Evolutionary conservation across 2,113 vertebrate species (phyloP).

Genomic region (Plestiodon gilberti): DNA sequence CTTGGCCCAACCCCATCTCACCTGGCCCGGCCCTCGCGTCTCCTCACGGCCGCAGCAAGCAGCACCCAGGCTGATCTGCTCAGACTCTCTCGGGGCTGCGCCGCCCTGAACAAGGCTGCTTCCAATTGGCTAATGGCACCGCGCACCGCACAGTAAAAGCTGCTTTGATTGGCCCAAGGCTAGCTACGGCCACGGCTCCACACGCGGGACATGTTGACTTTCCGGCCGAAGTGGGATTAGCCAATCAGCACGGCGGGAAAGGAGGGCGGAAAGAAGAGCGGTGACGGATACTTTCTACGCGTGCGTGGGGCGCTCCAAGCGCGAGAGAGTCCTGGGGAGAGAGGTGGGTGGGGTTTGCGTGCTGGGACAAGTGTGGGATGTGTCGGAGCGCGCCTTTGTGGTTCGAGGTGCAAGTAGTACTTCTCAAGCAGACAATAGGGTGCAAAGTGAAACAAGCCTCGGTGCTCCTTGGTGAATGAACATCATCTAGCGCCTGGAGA

Average conservation of each 20-base stretch:
- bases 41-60: conserved; percentile 62
- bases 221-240: neutral
- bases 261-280: rapidly evolving
- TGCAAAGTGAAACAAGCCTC: too few relatives aligned
- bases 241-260: conserved; percentile 53
- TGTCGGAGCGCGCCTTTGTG: rapidly evolving
- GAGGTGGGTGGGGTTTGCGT: neutral
- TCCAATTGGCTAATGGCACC: conserved; percentile 43
- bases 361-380: rapidly evolving
- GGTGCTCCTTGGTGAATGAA: neutral
- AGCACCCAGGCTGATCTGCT: conserved; percentile 38
- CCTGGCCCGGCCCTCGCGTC: conserved; percentile 29
- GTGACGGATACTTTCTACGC: neutral
- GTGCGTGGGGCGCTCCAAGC: neutral
- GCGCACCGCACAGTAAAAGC: conserved; percentile 28
- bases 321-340: neutral
- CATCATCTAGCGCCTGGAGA: neutral
- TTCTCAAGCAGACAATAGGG: too few relatives aligned
- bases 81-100: conserved; percentile 46
- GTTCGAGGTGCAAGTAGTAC: rapidly evolving
- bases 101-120: conserved; percentile 53
- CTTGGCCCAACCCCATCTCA: neutral
- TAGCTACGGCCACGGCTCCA: neutral
- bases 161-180: conserved; percentile 38
- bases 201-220: conserved; percentile 46